Evolutionary conservation across 2,797 vertebrate species (phyloP), one percentile per base, ranked within the genome.

Genomic region (Helarctos malayanus): DNA sequence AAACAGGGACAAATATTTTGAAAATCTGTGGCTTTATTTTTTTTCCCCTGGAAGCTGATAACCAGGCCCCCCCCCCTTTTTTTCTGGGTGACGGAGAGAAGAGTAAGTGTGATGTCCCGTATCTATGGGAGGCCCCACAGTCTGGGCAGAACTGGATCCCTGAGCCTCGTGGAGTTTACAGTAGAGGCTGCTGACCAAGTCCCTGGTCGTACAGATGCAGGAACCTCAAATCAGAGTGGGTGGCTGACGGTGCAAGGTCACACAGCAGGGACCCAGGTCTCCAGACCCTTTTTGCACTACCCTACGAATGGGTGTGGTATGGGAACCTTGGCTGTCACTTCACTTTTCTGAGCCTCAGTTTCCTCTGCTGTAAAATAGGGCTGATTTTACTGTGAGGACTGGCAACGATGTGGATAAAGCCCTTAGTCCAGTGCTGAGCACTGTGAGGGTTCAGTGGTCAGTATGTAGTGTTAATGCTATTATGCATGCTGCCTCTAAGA

Each of bases 1-100:
- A 90, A 85, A 95, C 45, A 52, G 61, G 89, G 63, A 88, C 32
- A 95, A 35, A 92, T 83, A 95, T 81, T 98, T 96, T 61, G 56
- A 73, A 95, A 93, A 94, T 35, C 47, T 27, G 41, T 68, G 73
- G 81, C 56, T 95, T 95, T 69, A 63, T 68, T 93, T 71, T 92
- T 91, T 68, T 75, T 4, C 15, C 38, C 59, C 12, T 29, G 57
- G 57, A 91, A 88, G 82, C 11, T n/a, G 68, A 76, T 56, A 81
- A 79, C 25, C 13, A 59, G 82, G 15, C 16, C 41, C 41, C 41
- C 41, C 41, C 41, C 52, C 4, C 45, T 89, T 79, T 23, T 90
- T 88, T 76, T 12, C 21, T 81, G 79, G 5, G n/a, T 78, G 27
- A 16, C 15, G 49, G 47, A 56, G 29, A 87, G 78, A 75, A 54